Base-by-base conservation (phyloP, 2,797 vertebrate genomes). In the Decapterus maruadsi region DNA sequence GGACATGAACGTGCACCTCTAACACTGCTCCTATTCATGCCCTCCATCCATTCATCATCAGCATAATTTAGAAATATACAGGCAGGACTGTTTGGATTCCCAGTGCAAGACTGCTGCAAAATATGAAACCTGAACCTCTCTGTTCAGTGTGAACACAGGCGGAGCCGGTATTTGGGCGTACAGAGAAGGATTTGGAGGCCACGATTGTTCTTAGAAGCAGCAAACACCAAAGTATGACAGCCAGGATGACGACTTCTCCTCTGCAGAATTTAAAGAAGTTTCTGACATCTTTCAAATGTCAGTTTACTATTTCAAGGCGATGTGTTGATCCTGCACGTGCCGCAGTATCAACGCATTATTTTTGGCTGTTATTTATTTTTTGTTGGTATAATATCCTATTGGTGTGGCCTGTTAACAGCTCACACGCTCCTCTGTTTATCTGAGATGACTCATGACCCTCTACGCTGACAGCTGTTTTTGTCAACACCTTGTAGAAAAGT, bases 11-110 rank as follows among this genome's bases (percentile, higher is more conserved):
- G 19, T 80, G 77, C 69, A 78, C 75, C 72, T 40, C 12, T 61
- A 90, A 93, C 85, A 90, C 82, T 87, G 77, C 10, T 4, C 45
- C 84, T 81, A 89, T 92, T 91, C 88, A 90, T 86, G 65, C 77
- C 4, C 55, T 4, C 70, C 6, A 63, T 82, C 74, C 86, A 92
- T 93, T 92, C 84, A 92, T 94, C 92, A 92, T 78, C 71, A 82
- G 84, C 72, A 66, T 34, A 5, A 34, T 86, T 82, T 75, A 81
- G 75, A 89, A 75, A 87, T 26, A 86, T 59, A 76, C 75, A 72
- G 83, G 63, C 80, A 61, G 54, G 54, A 66, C 70, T 89, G 90
- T 92, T 94, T 92, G 82, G 89, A 84, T 90, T 91, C 75, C 54
- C 69, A 48, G 68, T 51, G 66, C 83, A 63, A 75, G 69, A 70